These are phyloP conservation scores for Pteria penguin DNA, from an alignment of 2,888 invertebrate species.

Conservation along the genomic window DNA sequence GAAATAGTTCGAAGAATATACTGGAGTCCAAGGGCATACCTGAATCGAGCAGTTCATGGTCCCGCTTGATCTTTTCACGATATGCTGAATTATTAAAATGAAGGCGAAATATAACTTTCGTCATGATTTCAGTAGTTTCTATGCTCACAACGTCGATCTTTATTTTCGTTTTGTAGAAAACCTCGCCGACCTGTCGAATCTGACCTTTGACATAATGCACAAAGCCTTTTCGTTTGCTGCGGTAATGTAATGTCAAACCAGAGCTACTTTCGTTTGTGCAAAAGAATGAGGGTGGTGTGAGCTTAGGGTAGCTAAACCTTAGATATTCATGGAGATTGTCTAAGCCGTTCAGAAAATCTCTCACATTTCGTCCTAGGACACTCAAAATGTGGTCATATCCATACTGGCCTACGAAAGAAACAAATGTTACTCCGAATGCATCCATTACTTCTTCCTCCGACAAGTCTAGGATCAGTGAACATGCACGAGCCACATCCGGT, in stretches of 20 bases:
- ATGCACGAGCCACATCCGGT: constrained; percentile 85
- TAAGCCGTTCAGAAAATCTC: constrained; percentile 95
- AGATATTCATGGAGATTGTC: constrained; percentile 98
- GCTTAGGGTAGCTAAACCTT: constrained; percentile 94
- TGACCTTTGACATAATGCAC: constrained; percentile 98
- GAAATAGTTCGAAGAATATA: constrained; percentile 96
- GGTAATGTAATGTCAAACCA: constrained; percentile 91
- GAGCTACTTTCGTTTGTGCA: constrained; percentile 95
- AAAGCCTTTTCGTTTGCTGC: constrained; percentile 93
- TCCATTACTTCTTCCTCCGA: constrained; percentile 94
- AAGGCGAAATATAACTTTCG: constrained; percentile 95
- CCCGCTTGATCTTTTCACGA: constrained; percentile 47
- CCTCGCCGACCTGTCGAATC: constrained; percentile 93
- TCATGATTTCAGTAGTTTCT: constrained; percentile 92
- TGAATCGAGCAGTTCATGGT: constrained; percentile 35
- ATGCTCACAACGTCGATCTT: constrained; percentile 93
- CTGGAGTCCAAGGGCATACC: constrained; percentile 59
- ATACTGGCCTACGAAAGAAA: constrained; percentile 95
- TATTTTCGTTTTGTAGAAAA: constrained; percentile 97
- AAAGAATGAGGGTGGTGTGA: constrained; percentile 96
- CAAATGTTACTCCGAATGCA: constrained; percentile 96
- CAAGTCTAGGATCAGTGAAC: constrained; percentile 82
- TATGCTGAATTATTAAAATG: constrained; percentile 90
- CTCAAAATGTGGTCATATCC: constrained; percentile 88
- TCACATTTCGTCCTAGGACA: constrained; percentile 90